Base-by-base conservation (phyloP, 1,140 invertebrate genomes). In the Pogonognathellus flavescens region DNA sequence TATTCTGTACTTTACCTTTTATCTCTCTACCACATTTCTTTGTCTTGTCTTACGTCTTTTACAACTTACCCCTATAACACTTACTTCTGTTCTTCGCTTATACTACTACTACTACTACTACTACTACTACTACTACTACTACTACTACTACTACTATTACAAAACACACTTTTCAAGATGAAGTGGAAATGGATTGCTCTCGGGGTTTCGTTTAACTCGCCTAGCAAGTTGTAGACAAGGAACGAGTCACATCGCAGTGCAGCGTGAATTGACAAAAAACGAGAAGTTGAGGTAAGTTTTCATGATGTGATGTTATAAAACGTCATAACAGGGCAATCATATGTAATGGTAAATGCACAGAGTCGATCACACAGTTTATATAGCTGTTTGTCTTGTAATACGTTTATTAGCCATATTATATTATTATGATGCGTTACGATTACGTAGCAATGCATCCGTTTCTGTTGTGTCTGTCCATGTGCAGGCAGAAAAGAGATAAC, bases 211-310 rank as follows among this genome's bases (percentile, higher is more conserved):
- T 16, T 55, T 55, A 1, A 55, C 11, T 55, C 53, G 9, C 53
- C 11, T 16, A 55, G 53, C 53, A 55, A 55, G 11, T 55, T 41
- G 31, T 1, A 41, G 31, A 16, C 53, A 55, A 11, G 53, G 53
- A 14, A 55, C 10, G 53, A 55, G 11, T 55, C 53, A 55, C 2
- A 66, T 11, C 13, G n/a, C 59, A 18, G 8, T 20, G 18, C 59
- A 60, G 22, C 59, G 22, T 66, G 10, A 25, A 25, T 66, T 10
- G 22, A 25, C 20, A 25, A 66, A 66, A 16, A 55, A 55, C 53
- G 25, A 66, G 20, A 66, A 66, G 22, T 25, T 66, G 62, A 66
- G 62, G 62, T 66, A 25, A 25, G 18, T 66, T 66, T 66, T 66
- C 62, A 25, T 25, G 62, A 31, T 66, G 25, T 25, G 62, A 31